A percentile compares a stretch with the other conserved stretches of the same genome.
phyloP scores from a whole-genome alignment of 2,888 invertebrate genomes.

The Colletes collaris region DNA sequence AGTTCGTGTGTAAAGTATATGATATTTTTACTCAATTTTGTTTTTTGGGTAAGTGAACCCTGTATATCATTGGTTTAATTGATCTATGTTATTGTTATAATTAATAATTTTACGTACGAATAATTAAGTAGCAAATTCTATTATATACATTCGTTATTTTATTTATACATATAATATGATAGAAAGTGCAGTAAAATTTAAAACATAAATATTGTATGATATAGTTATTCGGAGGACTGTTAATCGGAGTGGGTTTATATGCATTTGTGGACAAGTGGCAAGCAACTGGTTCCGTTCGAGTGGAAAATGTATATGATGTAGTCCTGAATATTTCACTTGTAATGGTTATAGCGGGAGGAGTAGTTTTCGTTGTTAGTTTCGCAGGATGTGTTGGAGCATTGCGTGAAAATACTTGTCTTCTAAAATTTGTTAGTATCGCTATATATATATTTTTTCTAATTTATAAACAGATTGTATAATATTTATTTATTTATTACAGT shows the following conservation, averaged over 20 bases:
- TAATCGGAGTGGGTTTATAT: constrained; percentile 94
- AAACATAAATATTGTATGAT: constrained; percentile 74
- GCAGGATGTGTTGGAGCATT: constrained; percentile 96
- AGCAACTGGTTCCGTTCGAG: constrained; percentile 91
- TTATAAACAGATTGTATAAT: not conserved
- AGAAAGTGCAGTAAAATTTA: constrained; percentile 2
- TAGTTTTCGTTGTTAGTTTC: constrained; percentile 97
- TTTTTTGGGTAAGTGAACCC: constrained; percentile 91
- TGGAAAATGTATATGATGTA: constrained; percentile 95
- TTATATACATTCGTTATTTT: not conserved
- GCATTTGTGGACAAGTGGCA: constrained; percentile 97
- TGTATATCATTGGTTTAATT: not conserved
- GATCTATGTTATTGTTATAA: not conserved
- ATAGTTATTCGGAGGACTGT: constrained; percentile 93
- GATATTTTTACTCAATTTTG: constrained; percentile 94
- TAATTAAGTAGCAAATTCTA: not conserved
- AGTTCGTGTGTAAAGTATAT: constrained; percentile 95
- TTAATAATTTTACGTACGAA: not conserved
- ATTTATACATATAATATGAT: not conserved
- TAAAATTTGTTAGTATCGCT: constrained; percentile 91
- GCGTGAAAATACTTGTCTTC: constrained; percentile 94
- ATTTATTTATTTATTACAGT: constrained; percentile 85
- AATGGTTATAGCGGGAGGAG: constrained; percentile 93
- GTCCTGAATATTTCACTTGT: constrained; percentile 95
- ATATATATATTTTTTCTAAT: not conserved